Base-by-base conservation (phyloP, 2,888 invertebrate genomes). In the Tetragonula carbonaria region DNA sequence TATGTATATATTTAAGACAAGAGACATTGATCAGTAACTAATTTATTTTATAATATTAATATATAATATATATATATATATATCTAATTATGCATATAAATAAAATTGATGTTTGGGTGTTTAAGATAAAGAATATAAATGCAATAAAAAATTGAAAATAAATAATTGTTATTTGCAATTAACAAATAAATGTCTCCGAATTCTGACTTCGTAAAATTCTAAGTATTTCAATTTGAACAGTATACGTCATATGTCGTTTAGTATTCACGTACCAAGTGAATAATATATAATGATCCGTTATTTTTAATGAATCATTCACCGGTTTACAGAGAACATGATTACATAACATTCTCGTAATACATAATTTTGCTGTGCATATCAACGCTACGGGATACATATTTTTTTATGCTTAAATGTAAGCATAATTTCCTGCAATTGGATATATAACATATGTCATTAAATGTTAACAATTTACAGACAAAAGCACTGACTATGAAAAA, bases 231-330 rank as follows among this genome's bases (percentile, higher is more conserved):
- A 2, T 45, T 45, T 1, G 28, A 33, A 13, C 11, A 0, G 11
- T 16, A 53, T 62, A n/a, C 23, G 21, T 74, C 57, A 21, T 62
- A 23, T 50, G 50, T 66, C 38, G 28, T 63, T 33, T 14, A 13
- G 11, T 33, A 23, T 23, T n/a, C 4, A 21, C 11, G 18, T 68
- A 18, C 45, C 38, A 74, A 50, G 28, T 38, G 45, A 74, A 16
- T 28, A 38, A 67, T 50, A 63, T 33, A 63, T 50, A 63, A 63
- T 62, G 28, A 63, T 77, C 63, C 65, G 53, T 33, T 51, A 63
- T 65, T 86, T 78, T 63, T 59, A 78, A 77, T 86, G 80, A 86
- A 68, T 86, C 86, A 84, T 84, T 78, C 65, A 38, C 33, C 74
- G 53, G n/a, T 57, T 51, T 45, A 4, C 72, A 28, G 78, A 33